phyloP scores from a whole-genome alignment of 2,113 vertebrate genomes.

The Phalacrocorax pelagicus region DNA sequence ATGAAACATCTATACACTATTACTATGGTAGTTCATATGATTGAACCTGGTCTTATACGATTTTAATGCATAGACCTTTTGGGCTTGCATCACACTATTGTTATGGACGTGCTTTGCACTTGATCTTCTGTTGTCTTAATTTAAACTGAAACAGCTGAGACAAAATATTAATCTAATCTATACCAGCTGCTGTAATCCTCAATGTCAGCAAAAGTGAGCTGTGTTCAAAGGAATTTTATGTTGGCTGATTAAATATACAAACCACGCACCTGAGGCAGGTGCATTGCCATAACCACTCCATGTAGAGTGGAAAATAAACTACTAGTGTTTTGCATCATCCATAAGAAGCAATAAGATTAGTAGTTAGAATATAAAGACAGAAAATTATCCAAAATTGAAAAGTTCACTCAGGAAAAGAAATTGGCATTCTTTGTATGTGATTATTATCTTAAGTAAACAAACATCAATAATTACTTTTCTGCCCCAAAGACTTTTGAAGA shows the following conservation, averaged over 20 bases:
- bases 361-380: background rate
- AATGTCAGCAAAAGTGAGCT: background rate
- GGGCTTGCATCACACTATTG: background rate
- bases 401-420: conserved; percentile 8
- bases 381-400: conserved; percentile 23
- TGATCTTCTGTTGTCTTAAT: conserved; percentile 24
- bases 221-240: conserved; percentile 51
- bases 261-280: conserved; percentile 10
- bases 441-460: background rate
- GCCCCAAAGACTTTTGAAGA: background rate
- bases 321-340: background rate
- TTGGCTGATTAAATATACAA: conserved; percentile 51
- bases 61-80: background rate
- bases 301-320: conserved; percentile 16
- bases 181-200: background rate
- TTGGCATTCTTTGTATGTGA: background rate
- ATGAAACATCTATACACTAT: background rate
- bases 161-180: conserved; percentile 10
- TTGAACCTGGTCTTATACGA: background rate
- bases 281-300: background rate
- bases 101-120: conserved; percentile 16
- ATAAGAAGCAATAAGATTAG: conserved; percentile 21
- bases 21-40: background rate
- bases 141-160: background rate
- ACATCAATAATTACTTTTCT: background rate